These are phyloP conservation scores for Tyto alba DNA, from an alignment of 2,113 vertebrate species.

Conservation along the genomic window DNA sequence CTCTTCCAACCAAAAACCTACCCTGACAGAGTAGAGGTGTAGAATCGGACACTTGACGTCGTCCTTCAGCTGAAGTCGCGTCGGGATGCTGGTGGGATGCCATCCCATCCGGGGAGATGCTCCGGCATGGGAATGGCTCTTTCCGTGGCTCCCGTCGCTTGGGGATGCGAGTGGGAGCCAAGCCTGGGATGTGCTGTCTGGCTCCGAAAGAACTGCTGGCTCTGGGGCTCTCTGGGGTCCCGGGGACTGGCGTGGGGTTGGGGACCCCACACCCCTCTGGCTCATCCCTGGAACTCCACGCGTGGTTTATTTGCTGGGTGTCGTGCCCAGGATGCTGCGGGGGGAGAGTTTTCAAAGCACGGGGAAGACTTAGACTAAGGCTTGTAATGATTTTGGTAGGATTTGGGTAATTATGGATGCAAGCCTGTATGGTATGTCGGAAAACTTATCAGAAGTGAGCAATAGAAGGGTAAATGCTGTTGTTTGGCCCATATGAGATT, in stretches of 20 bases:
- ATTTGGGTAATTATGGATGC: not conserved
- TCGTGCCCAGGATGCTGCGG: rapidly evolving
- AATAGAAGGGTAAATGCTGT: not conserved
- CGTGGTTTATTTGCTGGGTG: not conserved
- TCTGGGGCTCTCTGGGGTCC: not conserved
- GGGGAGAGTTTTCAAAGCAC: not conserved
- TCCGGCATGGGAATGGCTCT: rapidly evolving
- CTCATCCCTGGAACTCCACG: rapidly evolving
- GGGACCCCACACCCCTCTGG: not conserved
- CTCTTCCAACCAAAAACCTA: not conserved
- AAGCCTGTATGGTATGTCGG: not conserved
- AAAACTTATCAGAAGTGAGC: not conserved
- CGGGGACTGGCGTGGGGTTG: rapidly evolving
- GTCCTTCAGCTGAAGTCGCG: not conserved
- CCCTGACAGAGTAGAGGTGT: not conserved
- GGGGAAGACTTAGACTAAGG: not conserved
- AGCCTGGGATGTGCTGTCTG: rapidly evolving
- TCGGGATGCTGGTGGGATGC: not conserved
- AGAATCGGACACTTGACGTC: rapidly evolving
- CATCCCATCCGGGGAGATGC: rapidly evolving
- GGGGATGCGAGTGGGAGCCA: not conserved
- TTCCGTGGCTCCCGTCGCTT: rapidly evolving
- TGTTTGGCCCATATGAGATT: not conserved
- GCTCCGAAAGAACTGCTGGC: rapidly evolving
- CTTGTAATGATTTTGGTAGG: not conserved